These are phyloP conservation scores for Plecotus auritus DNA, from an alignment of 2,113 vertebrate species.

Conservation along the genomic window DNA sequence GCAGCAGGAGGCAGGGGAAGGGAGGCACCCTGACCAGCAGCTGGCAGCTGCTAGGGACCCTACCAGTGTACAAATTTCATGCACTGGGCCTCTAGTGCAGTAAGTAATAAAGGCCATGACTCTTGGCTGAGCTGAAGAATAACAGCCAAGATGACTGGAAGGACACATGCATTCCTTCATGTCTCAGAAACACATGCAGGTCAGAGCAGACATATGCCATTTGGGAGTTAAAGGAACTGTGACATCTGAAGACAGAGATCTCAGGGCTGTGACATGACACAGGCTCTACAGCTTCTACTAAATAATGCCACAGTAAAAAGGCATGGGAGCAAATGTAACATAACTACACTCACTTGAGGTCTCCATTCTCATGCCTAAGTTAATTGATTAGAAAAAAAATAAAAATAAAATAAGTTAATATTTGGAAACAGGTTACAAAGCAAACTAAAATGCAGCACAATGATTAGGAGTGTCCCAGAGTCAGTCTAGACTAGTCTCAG, in stretches of 20 bases:
- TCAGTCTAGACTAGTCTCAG: background rate
- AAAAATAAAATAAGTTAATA: background rate
- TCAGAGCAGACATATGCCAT: background rate
- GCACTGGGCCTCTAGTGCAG: background rate
- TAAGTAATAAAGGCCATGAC: background rate
- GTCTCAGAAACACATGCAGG: background rate
- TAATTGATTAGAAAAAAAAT: background rate
- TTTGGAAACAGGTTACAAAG: background rate
- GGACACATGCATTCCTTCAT: background rate
- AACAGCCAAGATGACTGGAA: background rate
- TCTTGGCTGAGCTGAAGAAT: background rate
- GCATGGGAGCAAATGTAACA: background rate
- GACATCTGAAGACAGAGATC: background rate
- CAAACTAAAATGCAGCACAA: background rate
- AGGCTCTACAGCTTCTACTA: accelerated
- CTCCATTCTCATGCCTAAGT: background rate
- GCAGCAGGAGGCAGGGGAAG: too few species aligned
- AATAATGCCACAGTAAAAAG: accelerated
- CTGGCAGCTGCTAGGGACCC: too few species aligned
- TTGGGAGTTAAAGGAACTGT: background rate
- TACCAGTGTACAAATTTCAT: too few species aligned
- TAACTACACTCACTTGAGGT: background rate
- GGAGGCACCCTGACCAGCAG: too few species aligned
- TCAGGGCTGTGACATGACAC: accelerated
- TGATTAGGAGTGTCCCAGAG: background rate